phyloP scores from a whole-genome alignment of 2,888 invertebrate genomes.

The Belgica antarctica region DNA sequence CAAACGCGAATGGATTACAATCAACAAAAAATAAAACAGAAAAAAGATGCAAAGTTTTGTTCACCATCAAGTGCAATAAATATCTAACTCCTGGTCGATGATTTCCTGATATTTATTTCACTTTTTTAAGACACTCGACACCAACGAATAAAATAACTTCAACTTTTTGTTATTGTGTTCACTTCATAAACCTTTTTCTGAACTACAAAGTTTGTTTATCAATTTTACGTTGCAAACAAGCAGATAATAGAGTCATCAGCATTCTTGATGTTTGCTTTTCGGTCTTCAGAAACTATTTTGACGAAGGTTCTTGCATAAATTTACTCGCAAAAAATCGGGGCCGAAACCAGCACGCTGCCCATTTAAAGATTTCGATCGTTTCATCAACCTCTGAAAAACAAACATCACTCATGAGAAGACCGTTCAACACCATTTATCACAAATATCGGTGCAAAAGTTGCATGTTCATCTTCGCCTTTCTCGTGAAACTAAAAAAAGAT shows the following conservation, averaged over 20 bases:
- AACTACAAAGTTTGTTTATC: too few species aligned
- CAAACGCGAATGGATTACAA: too few species aligned
- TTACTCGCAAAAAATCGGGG: background rate
- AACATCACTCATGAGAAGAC: background rate
- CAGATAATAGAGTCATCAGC: slow-evolving; percentile 14
- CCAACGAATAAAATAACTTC: too few species aligned
- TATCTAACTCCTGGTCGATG: too few species aligned
- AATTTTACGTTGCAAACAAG: background rate
- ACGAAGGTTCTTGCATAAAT: slow-evolving; percentile 31
- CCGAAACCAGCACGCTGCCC: slow-evolving; percentile 12
- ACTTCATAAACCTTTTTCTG: too few species aligned
- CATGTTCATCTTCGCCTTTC: slow-evolving; percentile 17
- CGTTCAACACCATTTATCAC: slow-evolving; percentile 26
- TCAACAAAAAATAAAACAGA: too few species aligned
- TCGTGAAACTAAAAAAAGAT: background rate
- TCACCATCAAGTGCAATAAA: too few species aligned
- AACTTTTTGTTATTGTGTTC: too few species aligned
- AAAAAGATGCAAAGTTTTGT: too few species aligned
- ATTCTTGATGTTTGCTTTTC: too few species aligned
- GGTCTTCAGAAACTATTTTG: background rate
- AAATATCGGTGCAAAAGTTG: slow-evolving; percentile 17
- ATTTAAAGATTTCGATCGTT: background rate
- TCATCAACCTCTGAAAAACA: background rate
- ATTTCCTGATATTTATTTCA: too few species aligned
- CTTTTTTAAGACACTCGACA: too few species aligned